These are phyloP conservation scores for Brachypodius melanocephalos DNA, from an alignment of 2,113 vertebrate genomes.

Conservation along the genomic window DNA sequence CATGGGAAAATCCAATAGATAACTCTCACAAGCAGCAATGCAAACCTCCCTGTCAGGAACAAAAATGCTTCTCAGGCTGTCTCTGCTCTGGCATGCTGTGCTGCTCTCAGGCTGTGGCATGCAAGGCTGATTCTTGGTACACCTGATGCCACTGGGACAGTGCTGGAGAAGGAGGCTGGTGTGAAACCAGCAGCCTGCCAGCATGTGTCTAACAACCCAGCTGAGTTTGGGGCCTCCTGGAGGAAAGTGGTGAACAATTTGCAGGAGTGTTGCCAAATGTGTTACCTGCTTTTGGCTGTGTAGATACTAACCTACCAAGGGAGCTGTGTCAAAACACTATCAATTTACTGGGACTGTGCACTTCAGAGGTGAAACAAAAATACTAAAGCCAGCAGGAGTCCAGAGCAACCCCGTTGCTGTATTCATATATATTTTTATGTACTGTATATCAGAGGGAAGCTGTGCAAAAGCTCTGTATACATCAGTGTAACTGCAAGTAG, in stretches of 20 bases:
- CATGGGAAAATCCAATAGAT: neutral
- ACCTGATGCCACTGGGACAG: neutral
- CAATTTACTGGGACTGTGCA: neutral
- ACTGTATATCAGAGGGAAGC: neutral
- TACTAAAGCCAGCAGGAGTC: neutral
- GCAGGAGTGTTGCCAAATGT: neutral
- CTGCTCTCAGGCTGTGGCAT: neutral
- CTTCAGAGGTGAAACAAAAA: neutral
- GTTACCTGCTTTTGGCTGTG: neutral
- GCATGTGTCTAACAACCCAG: neutral
- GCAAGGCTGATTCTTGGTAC: neutral
- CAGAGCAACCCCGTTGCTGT: neutral
- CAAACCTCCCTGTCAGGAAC: neutral
- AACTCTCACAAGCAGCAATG: neutral
- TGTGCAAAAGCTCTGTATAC: accelerated
- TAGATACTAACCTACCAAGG: neutral
- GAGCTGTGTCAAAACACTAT: neutral
- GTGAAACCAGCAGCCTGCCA: neutral
- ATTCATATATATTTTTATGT: neutral
- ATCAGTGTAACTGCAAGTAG: neutral
- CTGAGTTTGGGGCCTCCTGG: neutral
- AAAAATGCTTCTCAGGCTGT: neutral
- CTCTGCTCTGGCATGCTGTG: no score
- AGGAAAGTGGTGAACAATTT: neutral
- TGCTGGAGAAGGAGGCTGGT: neutral